These are phyloP conservation scores for Pica pica DNA, from an alignment of 2,113 vertebrate species.

Conservation along the genomic window DNA sequence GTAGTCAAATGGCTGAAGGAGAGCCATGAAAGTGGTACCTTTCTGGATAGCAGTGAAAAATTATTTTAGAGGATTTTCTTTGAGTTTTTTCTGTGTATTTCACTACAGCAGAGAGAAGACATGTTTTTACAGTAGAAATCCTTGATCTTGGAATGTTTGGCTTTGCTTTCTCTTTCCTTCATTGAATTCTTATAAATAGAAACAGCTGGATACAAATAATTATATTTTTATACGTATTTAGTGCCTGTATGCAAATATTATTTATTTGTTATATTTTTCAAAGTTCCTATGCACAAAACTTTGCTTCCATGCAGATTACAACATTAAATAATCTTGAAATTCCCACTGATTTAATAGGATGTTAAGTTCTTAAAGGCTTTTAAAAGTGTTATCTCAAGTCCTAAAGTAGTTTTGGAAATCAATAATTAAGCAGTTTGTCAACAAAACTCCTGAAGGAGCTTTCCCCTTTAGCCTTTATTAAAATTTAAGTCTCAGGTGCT, in stretches of 20 bases:
- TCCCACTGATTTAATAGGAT: not conserved
- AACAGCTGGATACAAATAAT: not conserved
- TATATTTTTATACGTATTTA: not conserved
- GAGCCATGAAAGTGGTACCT: not conserved
- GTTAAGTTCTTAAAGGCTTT: not conserved
- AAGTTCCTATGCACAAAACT: not conserved
- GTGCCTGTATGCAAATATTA: not conserved
- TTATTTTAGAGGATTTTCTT: not conserved
- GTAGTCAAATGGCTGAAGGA: not conserved
- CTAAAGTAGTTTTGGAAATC: not conserved
- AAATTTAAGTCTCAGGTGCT: not conserved
- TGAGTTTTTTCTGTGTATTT: not conserved
- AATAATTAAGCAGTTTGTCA: conserved; percentile 24
- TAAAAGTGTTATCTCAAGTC: not conserved
- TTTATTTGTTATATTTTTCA: not conserved
- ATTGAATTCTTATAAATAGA: not conserved
- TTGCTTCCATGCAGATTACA: not conserved
- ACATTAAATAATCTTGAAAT: not conserved
- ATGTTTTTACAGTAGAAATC: not conserved
- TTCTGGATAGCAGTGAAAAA: not conserved
- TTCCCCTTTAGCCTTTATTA: conserved; percentile 13
- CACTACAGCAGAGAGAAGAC: not conserved
- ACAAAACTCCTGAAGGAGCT: not conserved
- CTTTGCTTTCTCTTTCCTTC: not conserved
- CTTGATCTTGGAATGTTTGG: not conserved